Percentiles rank a stretch among this genome's conserved stretches.
Conservation (phyloP, 53 echinoderm and acorn worm genomes). For the Apostichopus leukothele region DNA sequence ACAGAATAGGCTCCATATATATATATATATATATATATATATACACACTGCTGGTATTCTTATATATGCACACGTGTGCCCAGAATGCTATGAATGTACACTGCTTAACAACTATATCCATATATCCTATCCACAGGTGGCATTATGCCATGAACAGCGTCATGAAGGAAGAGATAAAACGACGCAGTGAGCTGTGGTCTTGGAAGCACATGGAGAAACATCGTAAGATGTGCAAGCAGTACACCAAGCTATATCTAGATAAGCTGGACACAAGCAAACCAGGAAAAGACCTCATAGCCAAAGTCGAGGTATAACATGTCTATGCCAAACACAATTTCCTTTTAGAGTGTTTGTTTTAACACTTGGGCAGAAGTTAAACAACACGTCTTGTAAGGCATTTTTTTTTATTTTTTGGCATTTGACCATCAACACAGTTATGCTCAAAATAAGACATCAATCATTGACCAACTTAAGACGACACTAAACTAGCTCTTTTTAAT, state of each 20-base stretch:
- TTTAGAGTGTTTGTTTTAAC: background rate
- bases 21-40: conserved; percentile 57
- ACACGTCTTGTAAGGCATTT: no score
- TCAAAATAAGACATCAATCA: no score
- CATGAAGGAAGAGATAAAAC: conserved; percentile 82
- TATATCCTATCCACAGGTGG: conserved; percentile 69
- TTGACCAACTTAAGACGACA: no score
- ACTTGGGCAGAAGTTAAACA: no score
- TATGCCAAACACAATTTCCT: background rate
- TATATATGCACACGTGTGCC: no score
- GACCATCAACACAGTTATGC: no score
- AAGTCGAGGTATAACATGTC: conserved; percentile 64
- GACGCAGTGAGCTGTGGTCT: conserved; percentile 93
- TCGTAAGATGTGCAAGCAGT: conserved; percentile 66
- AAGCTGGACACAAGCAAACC: conserved; percentile 95
- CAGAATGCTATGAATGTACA: background rate
- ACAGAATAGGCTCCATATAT: no score
- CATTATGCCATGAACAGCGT: conserved; percentile 96
- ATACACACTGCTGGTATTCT: background rate
- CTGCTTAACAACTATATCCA: background rate
- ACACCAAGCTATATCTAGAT: conserved; percentile 71
- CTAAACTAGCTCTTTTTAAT: no score
- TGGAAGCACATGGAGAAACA: conserved; percentile 93
- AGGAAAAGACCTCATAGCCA: conserved; percentile 73
- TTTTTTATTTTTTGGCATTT: no score